Evolutionary conservation across 2,113 vertebrate species (phyloP), one percentile per base, ranked within the genome.

Genomic region (Alouatta palliata): DNA sequence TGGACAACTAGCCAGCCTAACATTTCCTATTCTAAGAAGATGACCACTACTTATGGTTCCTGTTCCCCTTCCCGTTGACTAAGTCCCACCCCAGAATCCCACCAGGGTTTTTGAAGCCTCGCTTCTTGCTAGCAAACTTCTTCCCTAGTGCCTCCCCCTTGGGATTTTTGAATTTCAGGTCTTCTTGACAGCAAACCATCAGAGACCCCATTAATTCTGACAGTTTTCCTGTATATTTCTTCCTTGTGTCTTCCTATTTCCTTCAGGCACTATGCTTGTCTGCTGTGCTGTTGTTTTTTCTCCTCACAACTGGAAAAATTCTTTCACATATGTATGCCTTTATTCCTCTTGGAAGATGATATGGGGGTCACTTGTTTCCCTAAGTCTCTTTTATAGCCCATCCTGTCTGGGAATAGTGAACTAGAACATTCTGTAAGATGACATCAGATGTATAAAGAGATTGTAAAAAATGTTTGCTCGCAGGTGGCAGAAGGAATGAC

Each of bases 331-430:
- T 79, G 52, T 3, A 11, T 40, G 1, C 70, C 35, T 73, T 17
- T 37, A 10, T 76, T 19, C 52, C 6, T 43, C n/a, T 30, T 35
- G 32, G 77, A 54, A 25, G 83, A 35, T 20, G 20, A 4, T 9
- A 16, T 4, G 1, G 12, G 0, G 47, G 5, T 71, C 49, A 9
- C 20, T 64, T 37, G 0, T 56, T 75, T 58, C 71, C 76, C 40
- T n/a, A 7, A 35, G 20, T 52, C 70, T 90, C 40, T 77, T 71
- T 83, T 45, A 71, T 70, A 77, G 47, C 43, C 20, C 5, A 4
- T 84, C 83, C 64, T 92, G 23, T 86, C 87, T 96, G 88, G 75
- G 30, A 94, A 80, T 47, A 80, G 47, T 87, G 61, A 84, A 52
- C n/a, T 19, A 76, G 47, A 68, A 71, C 52, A 35, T 61, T 89